These are phyloP conservation scores for Aphaenogaster ashmeadi DNA, from an alignment of 1,140 invertebrate species.

Conservation along the genomic window DNA sequence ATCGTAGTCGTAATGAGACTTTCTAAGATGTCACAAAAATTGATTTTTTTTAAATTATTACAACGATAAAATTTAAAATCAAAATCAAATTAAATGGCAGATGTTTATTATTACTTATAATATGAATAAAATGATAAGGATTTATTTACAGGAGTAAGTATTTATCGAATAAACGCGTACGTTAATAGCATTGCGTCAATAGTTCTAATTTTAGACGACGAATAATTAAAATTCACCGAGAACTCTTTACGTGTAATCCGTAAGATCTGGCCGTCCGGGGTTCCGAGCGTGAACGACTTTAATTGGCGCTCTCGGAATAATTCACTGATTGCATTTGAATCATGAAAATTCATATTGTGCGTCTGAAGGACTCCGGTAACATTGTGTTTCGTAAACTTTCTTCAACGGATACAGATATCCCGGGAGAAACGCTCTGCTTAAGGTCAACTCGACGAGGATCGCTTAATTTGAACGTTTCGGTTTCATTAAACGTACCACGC, in stretches of 20 bases:
- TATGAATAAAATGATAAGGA: constrained; percentile 2
- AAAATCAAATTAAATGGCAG: constrained; percentile 5
- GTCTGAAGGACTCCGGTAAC: constrained; percentile 40
- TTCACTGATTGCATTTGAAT: constrained; percentile 62
- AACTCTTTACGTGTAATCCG: constrained; percentile 61
- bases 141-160: background rate
- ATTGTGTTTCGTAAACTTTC: constrained; percentile 22
- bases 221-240: constrained; percentile 72
- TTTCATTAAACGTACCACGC: background rate
- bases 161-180: background rate
- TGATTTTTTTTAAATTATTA: background rate
- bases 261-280: constrained; percentile 47
- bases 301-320: constrained; percentile 70
- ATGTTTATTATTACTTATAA: background rate
- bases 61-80: background rate
- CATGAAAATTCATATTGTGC: constrained; percentile 71
- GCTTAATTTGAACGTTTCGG: constrained; percentile 26
- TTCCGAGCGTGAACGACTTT: constrained; percentile 72
- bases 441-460: background rate
- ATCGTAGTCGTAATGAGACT: background rate
- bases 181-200: constrained; percentile 5
- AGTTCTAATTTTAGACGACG: constrained; percentile 54
- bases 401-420: background rate
- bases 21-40: constrained; percentile 1
- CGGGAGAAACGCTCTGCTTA: constrained; percentile 34